A percentile compares a stretch with the other conserved stretches of the same genome.
Conservation (phyloP, 2,113 vertebrate genomes). For the Etia nguti region DNA sequence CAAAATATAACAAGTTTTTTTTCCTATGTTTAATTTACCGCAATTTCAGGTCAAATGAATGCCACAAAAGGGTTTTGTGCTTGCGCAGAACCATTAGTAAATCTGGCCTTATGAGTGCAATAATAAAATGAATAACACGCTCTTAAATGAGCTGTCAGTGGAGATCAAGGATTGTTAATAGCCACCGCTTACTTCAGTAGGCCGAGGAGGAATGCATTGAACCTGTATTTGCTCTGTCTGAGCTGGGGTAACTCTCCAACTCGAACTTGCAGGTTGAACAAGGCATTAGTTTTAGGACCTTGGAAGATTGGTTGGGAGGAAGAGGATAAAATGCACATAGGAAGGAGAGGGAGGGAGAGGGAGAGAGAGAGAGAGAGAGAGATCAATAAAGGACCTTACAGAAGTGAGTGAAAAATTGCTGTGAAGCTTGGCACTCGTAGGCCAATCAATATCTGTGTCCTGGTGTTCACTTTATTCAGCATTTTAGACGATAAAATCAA, state of each 20-base stretch:
- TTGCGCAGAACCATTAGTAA: background rate
- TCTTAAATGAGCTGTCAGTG: background rate
- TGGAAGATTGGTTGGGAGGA: background rate
- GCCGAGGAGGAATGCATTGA: slow-evolving; percentile 90
- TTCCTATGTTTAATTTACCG: background rate
- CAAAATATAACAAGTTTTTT: background rate
- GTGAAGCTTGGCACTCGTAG: slow-evolving; percentile 10
- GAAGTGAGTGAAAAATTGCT: background rate
- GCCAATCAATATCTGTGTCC: slow-evolving; percentile 24
- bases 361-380: background rate
- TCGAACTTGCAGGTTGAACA: slow-evolving; percentile 79
- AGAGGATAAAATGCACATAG: background rate
- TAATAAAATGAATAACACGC: background rate
- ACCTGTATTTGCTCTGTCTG: slow-evolving; percentile 80
- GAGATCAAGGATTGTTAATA: background rate
- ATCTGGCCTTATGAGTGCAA: background rate
- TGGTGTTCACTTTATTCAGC: slow-evolving; percentile 30
- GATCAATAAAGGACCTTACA: background rate
- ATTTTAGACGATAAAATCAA: slow-evolving; percentile 23
- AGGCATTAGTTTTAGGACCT: slow-evolving; percentile 74
- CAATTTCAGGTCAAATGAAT: background rate
- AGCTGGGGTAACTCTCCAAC: slow-evolving; percentile 82
- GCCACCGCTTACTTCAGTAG: slow-evolving; percentile 81
- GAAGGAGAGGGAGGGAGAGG: background rate
- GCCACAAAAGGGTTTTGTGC: background rate